Base-by-base conservation (phyloP, 2,797 vertebrate species). In the Sorex maritimensis region DNA sequence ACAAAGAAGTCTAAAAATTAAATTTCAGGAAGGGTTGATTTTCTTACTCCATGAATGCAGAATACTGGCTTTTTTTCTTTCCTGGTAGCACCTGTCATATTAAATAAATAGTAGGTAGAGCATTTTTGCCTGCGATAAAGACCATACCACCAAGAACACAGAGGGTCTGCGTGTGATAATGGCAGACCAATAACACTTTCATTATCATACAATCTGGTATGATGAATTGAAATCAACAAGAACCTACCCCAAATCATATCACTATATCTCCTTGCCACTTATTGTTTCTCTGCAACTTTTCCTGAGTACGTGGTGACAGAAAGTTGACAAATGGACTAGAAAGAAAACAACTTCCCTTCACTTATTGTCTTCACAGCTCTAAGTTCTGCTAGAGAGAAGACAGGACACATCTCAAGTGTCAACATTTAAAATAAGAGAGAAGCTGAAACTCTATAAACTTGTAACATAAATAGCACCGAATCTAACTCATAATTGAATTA, bases 401-500 rank as follows among this genome's bases (percentile, higher is more conserved):
- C 1, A 84, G 9, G 34, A 26, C 6, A 71, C 41, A 77, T 55
- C 26, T 34, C 38, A 9, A 24, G 8, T 10, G 17, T 23, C 21
- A 38, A 72, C 15, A 88, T 93, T 77, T 90, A 63, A 86, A 93
- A 90, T 15, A 15, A 89, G 28, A 90, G 34, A 30, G 91, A 13
- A 95, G 86, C 26, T 30, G 61, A 82, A 67, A 95, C 41, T 73
- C 77, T 94, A 88, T 81, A 91, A 92, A 81, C 21, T 30, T 83
- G 52, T 9, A 90, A 93, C 12, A 61, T 6, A 81, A 6, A 81
- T 11, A 44, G 86, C 44, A 78, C 34, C 49, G 78, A 52, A 73
- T 3, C 34, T 24, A 92, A 61, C 7, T 77, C 46, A 67, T 71
- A 41, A 92, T 44, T 82, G 41, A 80, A 87, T 49, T 61, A 61